phyloP scores from a whole-genome alignment of 2,888 invertebrate species.

The Opisthograptis luteolata region DNA sequence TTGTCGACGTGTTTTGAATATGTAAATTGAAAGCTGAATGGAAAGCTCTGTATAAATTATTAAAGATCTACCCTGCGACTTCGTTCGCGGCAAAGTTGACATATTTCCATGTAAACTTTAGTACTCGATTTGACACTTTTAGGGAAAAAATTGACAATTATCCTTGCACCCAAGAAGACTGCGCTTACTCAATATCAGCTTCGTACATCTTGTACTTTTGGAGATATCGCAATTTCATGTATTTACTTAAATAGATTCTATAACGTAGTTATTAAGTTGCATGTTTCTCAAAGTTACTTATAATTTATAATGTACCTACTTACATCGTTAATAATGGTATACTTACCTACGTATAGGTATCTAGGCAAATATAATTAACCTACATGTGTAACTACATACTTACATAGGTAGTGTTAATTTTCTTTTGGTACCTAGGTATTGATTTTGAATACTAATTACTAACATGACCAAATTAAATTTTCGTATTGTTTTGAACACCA shows the following conservation, averaged over 20 bases:
- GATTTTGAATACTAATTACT: constrained; percentile 10
- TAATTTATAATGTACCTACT: constrained; percentile 13
- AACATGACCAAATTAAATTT: constrained; percentile 13
- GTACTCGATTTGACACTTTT: too few species aligned
- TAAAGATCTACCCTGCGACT: too few species aligned
- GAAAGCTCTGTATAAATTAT: constrained; percentile 8
- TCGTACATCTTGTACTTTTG: too few species aligned
- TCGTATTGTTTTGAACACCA: constrained; percentile 11
- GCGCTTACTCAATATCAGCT: too few species aligned
- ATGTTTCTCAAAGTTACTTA: constrained; percentile 8
- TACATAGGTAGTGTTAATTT: neutral
- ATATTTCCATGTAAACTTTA: too few species aligned
- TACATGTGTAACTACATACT: too few species aligned
- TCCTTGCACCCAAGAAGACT: too few species aligned
- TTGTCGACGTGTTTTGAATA: constrained; percentile 14
- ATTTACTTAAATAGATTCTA: too few species aligned
- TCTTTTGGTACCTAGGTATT: constrained; percentile 17
- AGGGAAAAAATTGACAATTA: too few species aligned
- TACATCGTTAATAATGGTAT: constrained; percentile 3
- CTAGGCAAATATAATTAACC: too few species aligned
- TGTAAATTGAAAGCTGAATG: constrained; percentile 11
- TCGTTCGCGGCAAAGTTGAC: too few species aligned
- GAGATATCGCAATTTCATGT: too few species aligned
- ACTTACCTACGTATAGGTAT: neutral
- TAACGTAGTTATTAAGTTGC: constrained; percentile 5